Base-by-base conservation (phyloP, 2,888 invertebrate genomes). In the Pterostichus niger region DNA sequence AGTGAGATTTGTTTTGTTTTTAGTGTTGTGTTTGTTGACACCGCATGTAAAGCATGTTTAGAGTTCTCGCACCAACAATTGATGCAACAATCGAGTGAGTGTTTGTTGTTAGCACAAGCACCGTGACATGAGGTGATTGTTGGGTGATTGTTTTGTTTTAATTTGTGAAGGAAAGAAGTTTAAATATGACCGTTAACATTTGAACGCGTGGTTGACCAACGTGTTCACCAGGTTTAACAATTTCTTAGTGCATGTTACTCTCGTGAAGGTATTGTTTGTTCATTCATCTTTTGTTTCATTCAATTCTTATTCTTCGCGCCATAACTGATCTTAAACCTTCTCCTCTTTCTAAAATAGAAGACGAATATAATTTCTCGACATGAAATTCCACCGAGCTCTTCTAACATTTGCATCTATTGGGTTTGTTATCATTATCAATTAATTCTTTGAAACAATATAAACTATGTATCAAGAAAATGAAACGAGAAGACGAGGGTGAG, bases 11-110 rank as follows among this genome's bases (percentile, higher is more conserved):
- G 17, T 7, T 68, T 40, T 56, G 17, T 17, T 13, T 5, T 56
- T 56, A 49, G 10, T 13, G 64, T 52, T 73, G 73, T 75, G 75
- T 49, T 75, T 75, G 49, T 73, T 73, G 31, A 46, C 71, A 15
- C 44, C 6, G 9, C 10, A 46, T 46, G 44, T 49, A 46, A 31
- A 24, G 46, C 73, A 73, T 73, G 73, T 61, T 61, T 61, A 17
- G 17, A 6, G 24, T 31, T 2, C 3, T 24, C 24, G 24, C 61
- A 31, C 7, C 73, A 73, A 73, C 73, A 49, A 73, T 71, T 71
- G 15, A 15, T 17, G 61, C 7, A 61, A 31, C 11, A 61, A 31
- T 61, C 15, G 9, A 61, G 7, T 61, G 24, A 24, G 15, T 59
- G 11, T 31, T 73, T 71, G 64, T 71, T 71, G 68, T 71, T 13